Percentiles rank a stretch among this genome's conserved stretches.
phyloP scores from a whole-genome alignment of 2,888 invertebrate genomes.

The Sphaerophoria rueppellii region DNA sequence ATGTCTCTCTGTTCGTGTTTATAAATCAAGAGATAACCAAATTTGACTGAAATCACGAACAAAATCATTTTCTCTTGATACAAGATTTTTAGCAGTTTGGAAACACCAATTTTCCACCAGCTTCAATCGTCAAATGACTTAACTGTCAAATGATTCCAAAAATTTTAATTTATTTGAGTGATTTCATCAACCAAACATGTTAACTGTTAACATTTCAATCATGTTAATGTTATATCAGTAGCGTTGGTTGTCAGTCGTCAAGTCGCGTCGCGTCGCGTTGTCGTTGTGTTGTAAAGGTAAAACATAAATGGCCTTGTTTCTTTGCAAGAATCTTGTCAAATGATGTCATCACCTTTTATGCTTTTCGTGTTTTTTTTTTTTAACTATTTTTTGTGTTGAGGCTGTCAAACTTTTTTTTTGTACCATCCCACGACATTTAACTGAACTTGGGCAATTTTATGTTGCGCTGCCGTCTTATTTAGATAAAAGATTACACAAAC shows the following conservation, averaged over 20 bases:
- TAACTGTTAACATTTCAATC: conserved; percentile 19
- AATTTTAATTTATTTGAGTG: conserved; percentile 30
- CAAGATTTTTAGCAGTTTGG: no score
- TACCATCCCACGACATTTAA: conserved; percentile 43
- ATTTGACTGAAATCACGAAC: conserved; percentile 13
- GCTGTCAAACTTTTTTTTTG: conserved; percentile 19
- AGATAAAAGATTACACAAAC: conserved; percentile 13
- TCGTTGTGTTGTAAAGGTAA: conserved; percentile 2
- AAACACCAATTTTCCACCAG: no score
- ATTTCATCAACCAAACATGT: conserved; percentile 23
- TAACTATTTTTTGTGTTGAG: background rate
- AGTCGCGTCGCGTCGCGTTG: no score
- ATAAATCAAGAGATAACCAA: conserved; percentile 7
- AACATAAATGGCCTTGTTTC: conserved; percentile 34
- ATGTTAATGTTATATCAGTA: conserved; percentile 16
- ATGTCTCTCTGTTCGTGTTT: background rate
- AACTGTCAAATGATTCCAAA: conserved; percentile 4
- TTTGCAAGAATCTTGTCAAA: conserved; percentile 23
- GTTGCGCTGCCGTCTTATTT: background rate
- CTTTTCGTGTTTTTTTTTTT: conserved; percentile 18
- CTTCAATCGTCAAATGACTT: no score
- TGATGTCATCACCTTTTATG: conserved; percentile 54
- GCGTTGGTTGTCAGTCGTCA: background rate
- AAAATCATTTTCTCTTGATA: background rate
- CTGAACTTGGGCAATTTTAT: conserved; percentile 12